Evolutionary conservation across 2,888 invertebrate species (phyloP), one percentile per base, ranked within the genome.

Genomic region (Conus canariensis): DNA sequence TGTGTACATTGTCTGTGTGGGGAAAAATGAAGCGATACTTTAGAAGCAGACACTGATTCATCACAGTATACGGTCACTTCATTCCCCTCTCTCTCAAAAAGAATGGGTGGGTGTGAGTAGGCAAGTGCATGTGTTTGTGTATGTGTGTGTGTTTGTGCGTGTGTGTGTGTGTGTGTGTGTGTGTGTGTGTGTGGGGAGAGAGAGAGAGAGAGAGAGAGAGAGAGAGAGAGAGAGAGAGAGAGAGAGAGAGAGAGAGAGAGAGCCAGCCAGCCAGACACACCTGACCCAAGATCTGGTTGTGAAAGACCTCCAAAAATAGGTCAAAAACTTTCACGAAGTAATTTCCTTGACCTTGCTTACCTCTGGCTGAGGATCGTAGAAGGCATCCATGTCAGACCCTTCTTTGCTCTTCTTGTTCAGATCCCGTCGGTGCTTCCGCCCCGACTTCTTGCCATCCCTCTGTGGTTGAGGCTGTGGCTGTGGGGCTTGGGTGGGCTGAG

Each of bases 361-460:
- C 88, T 88, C 88, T 59, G 74, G 45, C 80, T 80, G 64, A 5
- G 56, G 19, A n/a, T 85, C 89, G 6, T 67, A 85, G 83, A 95
- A 95, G 5, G 95, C 95, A 93, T 95, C 95, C 94, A 95, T 95
- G 87, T 95, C 95, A 14, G 94, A 91, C 0, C 95, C 95, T 83
- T 93, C 93, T 88, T 93, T 94, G 45, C 89, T 91, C 90, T 94
- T 94, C 88, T 94, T 93, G 90, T 94, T 95, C 45, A 95, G 89
- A 45, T 95, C 95, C 90, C 93, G 93, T 77, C 86, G 90, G 80
- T 90, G 90, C 22, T 88, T 86, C 87, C 90, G 90, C 67, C 90
- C 89, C 60, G 85, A 80, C 45, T 92, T 92, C 30, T 90, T 83
- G 89, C 91, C 91, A 58, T 91, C 90, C 30, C 67, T 56, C 59